Base-by-base conservation (phyloP, 2,113 vertebrate genomes). In the Sylvilagus bachmani region DNA sequence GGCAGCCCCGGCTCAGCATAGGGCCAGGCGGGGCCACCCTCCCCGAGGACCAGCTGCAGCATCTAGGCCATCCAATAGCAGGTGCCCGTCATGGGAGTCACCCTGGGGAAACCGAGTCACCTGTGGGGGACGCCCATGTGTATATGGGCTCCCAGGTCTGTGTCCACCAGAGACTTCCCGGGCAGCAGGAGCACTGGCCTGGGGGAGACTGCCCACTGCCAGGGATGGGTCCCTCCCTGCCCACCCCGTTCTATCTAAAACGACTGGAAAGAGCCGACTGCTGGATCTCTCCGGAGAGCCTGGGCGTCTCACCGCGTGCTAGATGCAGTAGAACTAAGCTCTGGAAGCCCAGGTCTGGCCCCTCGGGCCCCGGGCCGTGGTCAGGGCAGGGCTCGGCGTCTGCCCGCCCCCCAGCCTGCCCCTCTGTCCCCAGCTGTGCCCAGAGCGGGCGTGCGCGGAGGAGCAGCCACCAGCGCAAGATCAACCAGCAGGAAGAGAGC, bases 401-500 rank as follows among this genome's bases (percentile, higher is more conserved):
- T 12, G 19, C 24, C 24, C 2, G 5, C 31, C 31, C 87, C 70
- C 3, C 51, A 55, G 22, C 25, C 7, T 1, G 4, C 19, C 27
- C 5, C 24, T 62, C 64, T 95, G 29, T 81, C 64, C 98, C 97
- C 98, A 99, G 99, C 98, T 99, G 99, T 86, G 99, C 99, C 2
- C 99, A 99, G 98, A 99, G 99, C 44, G 99, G 99, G 94, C 99
- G 98, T 95, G 98, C 99, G 1, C 99, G 99, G 38, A 98, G 99
- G 97, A 99, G 98, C 98, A 99, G 99, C 98, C 99, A 99, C 98
- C 99, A 99, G 98, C 99, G 99, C 95, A 99, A 99, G 98, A 98
- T 99, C 95, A 99, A 99, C 98, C 99, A 99, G 98, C 99, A 99
- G 97, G 99, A 99, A 93, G 99, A 99, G 93, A 99, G 99, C 96